Evolutionary conservation across 2,113 vertebrate species (phyloP), one percentile per base, ranked within the genome.

Genomic region (Cichladusa arquata): DNA sequence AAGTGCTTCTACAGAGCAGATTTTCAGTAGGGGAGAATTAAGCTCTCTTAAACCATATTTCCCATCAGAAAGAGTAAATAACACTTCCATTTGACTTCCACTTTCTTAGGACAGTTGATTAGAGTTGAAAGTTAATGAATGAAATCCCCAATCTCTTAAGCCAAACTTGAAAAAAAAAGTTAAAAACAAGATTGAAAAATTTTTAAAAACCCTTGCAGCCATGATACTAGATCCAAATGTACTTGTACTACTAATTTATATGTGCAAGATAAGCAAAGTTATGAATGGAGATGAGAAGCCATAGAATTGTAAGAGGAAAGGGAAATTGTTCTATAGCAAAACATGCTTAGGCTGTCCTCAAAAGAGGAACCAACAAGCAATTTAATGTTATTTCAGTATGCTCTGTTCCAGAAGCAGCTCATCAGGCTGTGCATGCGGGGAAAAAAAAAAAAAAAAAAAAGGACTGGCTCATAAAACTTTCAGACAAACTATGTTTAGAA

Each of bases 371-470:
- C 85, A 93, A 95, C 95, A 93, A 73, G 65, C 66, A 82, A 88
- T 95, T 93, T 92, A 92, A 90, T 91, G 77, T 90, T 89, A 72
- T 60, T 92, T 57, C 95, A 93, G 65, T 48, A 67, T 54, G 34
- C 93, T 97, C 86, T 87, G 88, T 89, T 96, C 95, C 80, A 96
- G 94, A 94, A 92, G 85, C 50, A 91, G 77, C 94, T 97, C 96
- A 98, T 97, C 93, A 96, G 82, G 71, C 53, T 80, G 65, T 5
- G 10, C 60, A 84, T 28, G 70, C 94, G 42, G 42, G 15, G 8
- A 95, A 54, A 96, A 96, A 97, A 65, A 29, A 33, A 97, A 97
- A 96, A 90, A 96, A 97, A n/a, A 96, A 96, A 97, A 81, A 97
- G 86, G 93, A 76, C 34, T 38, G 50, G 80, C 74, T 96, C 73